Percentiles rank a stretch among this genome's conserved stretches.
Conservation (phyloP, 2,797 vertebrate species). For the Danio aesculapii region DNA sequence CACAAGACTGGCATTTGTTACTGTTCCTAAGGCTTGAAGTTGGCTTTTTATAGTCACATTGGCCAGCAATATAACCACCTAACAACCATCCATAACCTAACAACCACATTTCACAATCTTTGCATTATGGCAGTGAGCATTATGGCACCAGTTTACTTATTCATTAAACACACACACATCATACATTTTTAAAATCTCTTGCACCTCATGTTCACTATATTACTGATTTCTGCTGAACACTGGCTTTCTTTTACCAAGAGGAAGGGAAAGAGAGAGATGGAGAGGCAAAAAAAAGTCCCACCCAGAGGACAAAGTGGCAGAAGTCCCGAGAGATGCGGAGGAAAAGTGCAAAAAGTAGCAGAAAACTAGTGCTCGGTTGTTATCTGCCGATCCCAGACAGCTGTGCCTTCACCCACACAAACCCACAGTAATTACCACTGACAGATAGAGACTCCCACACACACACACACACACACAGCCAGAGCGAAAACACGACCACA, state of each 20-base stretch:
- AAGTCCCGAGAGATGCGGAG: background rate
- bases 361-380: conserved; percentile 58
- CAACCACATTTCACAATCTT: background rate
- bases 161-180: background rate
- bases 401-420: conserved; percentile 57
- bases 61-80: background rate
- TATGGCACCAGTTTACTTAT: background rate
- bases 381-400: conserved; percentile 68
- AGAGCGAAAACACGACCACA: background rate
- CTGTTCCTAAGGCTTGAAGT: background rate
- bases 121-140: too few species aligned
- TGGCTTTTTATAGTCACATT: background rate
- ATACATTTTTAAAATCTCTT: background rate
- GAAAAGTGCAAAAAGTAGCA: conserved; percentile 21
- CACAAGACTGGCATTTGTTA: too few species aligned
- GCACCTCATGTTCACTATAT: background rate
- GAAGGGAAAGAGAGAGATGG: background rate
- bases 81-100: background rate
- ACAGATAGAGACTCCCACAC: conserved; percentile 20
- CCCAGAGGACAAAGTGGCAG: background rate
- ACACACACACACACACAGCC: background rate
- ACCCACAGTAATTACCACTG: conserved; percentile 64
- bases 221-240: conserved; percentile 1
- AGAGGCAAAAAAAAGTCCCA: background rate
- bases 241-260: background rate